phyloP scores from a whole-genome alignment of 1,140 invertebrate species.

The Venturia canescens region DNA sequence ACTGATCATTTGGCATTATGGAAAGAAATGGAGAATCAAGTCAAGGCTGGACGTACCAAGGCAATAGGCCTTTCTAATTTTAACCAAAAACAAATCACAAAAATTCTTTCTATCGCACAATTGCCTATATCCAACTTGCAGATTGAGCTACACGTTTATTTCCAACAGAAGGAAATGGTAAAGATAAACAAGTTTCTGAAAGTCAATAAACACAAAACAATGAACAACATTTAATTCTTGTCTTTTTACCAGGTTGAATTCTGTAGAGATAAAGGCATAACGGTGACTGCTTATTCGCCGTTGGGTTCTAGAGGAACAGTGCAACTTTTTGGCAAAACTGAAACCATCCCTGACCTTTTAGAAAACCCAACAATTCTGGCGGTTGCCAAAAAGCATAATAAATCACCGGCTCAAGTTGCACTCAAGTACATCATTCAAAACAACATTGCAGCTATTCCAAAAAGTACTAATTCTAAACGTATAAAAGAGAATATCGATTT shows the following conservation, averaged over 20 bases:
- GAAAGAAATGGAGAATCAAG: conserved; percentile 85
- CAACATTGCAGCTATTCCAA: conserved; percentile 80
- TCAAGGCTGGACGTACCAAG: conserved; percentile 80
- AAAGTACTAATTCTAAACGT: conserved; percentile 78
- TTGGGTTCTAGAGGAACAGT: conserved; percentile 80
- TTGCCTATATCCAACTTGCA: conserved; percentile 81
- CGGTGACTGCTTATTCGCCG: conserved; percentile 81
- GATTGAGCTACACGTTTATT: conserved; percentile 85
- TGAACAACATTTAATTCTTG: background rate
- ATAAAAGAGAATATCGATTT: conserved; percentile 79
- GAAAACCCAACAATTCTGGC: conserved; percentile 81
- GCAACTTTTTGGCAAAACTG: conserved; percentile 73
- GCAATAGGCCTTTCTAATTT: conserved; percentile 90
- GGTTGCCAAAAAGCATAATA: conserved; percentile 79
- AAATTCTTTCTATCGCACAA: conserved; percentile 79
- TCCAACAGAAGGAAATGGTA: conserved; percentile 80
- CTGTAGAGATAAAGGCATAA: conserved; percentile 78
- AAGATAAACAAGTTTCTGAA: conserved; percentile 8
- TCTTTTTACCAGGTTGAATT: conserved; percentile 73
- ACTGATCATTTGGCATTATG: conserved; percentile 86
- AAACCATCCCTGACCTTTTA: conserved; percentile 81
- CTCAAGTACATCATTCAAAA: conserved; percentile 79
- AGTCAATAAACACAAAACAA: background rate
- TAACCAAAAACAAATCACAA: conserved; percentile 82
- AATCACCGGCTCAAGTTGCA: conserved; percentile 81